Conservation (phyloP, 2,113 vertebrate species). For the Limanda limanda region DNA sequence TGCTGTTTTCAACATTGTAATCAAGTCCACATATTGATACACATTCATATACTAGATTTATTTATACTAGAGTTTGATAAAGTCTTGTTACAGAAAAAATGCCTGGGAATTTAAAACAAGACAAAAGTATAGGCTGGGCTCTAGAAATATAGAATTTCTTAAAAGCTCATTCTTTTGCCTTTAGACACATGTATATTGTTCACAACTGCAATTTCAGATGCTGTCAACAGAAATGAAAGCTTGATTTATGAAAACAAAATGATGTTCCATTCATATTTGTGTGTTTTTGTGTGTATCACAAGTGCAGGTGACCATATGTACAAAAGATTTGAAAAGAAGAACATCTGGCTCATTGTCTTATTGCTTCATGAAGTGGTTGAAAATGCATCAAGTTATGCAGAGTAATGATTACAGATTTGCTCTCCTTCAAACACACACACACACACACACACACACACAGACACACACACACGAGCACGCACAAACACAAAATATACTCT, state of each 20-base stretch:
- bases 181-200: not conserved
- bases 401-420: constrained; percentile 61
- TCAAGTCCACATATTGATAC: not conserved
- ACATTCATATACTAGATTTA: no score
- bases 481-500: constrained; percentile 60
- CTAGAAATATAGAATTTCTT: constrained; percentile 15
- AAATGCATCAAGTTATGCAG: constrained; percentile 31
- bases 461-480: constrained; percentile 33
- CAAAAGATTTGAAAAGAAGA: constrained; percentile 12
- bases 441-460: constrained; percentile 26
- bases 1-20: not conserved
- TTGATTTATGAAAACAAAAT: not conserved
- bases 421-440: constrained; percentile 19
- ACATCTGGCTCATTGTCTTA: constrained; percentile 25
- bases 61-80: no score
- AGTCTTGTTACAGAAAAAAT: no score
- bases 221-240: not conserved
- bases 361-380: constrained; percentile 31
- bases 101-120: constrained; percentile 5
- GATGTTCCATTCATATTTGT: not conserved
- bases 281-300: not conserved
- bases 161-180: not conserved
- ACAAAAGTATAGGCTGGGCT: constrained; percentile 7
- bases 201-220: not conserved
- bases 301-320: not conserved